A percentile compares a stretch with the other conserved stretches of the same genome.
Conservation (phyloP, 2,888 invertebrate species). For the Noctua fimbriata region DNA sequence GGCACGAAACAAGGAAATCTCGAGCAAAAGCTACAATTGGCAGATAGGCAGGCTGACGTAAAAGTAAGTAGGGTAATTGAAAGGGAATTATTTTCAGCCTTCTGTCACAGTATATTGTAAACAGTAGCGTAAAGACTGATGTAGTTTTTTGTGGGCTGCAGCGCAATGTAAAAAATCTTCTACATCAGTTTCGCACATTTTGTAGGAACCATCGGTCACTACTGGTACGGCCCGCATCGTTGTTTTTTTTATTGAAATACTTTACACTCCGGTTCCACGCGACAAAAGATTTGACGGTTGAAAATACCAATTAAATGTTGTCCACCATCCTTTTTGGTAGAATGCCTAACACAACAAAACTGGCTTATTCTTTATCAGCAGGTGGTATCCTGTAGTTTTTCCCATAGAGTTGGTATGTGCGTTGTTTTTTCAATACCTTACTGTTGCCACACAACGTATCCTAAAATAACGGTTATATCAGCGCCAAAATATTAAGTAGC, state of each 20-base stretch:
- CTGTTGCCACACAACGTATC: neutral
- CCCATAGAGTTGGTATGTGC: neutral
- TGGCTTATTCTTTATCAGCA: neutral
- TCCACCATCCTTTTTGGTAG: neutral
- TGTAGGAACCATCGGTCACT: neutral
- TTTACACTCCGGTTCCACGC: neutral
- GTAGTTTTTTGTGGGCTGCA: neutral
- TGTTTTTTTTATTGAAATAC: neutral
- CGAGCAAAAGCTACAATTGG: slow-evolving; percentile 66
- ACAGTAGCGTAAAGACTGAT: slow-evolving; percentile 23
- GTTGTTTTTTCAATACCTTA: neutral
- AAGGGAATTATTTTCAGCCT: slow-evolving; percentile 71
- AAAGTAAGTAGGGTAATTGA: slow-evolving; percentile 73
- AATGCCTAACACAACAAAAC: neutral
- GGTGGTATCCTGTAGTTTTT: neutral
- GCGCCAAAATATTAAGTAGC: neutral
- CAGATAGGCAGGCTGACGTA: slow-evolving; percentile 66
- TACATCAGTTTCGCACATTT: neutral
- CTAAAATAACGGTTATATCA: neutral
- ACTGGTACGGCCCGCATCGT: neutral
- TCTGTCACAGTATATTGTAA: slow-evolving; percentile 27
- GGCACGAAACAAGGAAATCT: slow-evolving; percentile 64
- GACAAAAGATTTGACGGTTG: no score
- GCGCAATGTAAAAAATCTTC: neutral
- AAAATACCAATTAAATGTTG: neutral